These are phyloP conservation scores for Drosophila stalkeri DNA, from an alignment of 2,888 invertebrate species.

Conservation along the genomic window DNA sequence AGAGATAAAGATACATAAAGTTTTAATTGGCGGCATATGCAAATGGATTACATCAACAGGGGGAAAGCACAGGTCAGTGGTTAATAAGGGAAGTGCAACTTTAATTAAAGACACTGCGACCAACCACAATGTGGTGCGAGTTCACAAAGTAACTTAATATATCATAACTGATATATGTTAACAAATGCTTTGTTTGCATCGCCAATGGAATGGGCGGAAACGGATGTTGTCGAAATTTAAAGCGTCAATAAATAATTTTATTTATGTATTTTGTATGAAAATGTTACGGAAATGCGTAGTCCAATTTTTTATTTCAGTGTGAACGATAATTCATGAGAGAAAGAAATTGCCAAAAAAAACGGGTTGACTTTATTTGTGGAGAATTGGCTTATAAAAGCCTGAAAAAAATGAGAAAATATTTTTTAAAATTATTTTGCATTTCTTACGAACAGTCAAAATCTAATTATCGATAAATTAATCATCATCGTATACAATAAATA, in stretches of 20 bases:
- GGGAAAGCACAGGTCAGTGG: constrained; percentile 8
- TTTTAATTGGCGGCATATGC: constrained; percentile 68
- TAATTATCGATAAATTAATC: no score
- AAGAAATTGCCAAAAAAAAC: neutral
- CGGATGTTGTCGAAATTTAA: constrained; percentile 33
- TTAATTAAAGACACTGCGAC: constrained; percentile 34
- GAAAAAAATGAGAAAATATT: no score
- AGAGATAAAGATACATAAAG: constrained; percentile 58
- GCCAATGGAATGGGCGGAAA: constrained; percentile 19
- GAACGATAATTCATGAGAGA: neutral
- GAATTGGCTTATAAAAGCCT: neutral
- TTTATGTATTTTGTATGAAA: neutral
- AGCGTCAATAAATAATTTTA: constrained; percentile 9
- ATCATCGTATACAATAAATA: neutral
- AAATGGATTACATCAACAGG: constrained; percentile 13
- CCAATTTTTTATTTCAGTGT: neutral
- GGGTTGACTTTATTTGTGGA: neutral
- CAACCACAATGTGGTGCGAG: constrained; percentile 21
- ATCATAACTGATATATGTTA: constrained; percentile 26
- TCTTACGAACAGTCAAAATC: no score
- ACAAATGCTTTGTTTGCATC: neutral
- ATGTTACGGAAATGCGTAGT: neutral
- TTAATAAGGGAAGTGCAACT: constrained; percentile 44
- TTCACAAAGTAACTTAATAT: constrained; percentile 4
- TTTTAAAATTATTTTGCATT: no score